Percentiles rank a stretch among this genome's conserved stretches.
Evolutionary conservation across 1,140 invertebrate genomes (phyloP).

Genomic region (Penaeus vannamei): DNA sequence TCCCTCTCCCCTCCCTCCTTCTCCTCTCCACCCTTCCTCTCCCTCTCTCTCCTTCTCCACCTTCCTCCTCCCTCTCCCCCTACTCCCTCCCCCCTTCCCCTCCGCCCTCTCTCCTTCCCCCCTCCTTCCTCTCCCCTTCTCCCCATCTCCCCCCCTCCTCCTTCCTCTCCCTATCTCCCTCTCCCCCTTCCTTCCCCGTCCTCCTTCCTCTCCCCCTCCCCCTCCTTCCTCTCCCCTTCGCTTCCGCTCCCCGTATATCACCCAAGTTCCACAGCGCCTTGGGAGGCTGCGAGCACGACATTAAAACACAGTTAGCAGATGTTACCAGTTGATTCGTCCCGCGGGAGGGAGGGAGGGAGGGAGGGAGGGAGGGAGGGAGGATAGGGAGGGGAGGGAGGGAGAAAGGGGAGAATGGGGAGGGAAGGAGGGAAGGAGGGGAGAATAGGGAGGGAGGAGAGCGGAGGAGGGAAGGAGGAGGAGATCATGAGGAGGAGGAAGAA

Average conservation of each 20-base stretch:
- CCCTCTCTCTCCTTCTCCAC: not conserved
- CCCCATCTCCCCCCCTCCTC: not conserved
- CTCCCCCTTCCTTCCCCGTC: not conserved
- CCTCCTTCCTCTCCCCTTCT: not conserved
- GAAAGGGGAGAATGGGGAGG: not conserved
- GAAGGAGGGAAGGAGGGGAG: not conserved
- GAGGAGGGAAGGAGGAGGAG: not conserved
- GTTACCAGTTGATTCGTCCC: no score
- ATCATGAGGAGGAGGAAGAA: constrained; percentile 14
- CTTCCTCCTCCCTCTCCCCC: not conserved
- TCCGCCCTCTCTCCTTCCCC: not conserved
- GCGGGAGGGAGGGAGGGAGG: not conserved
- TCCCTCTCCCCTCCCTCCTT: constrained; percentile 32
- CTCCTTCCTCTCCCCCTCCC: not conserved
- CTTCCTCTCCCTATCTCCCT: not conserved
- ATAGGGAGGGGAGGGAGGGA: not conserved
- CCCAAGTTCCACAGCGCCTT: not conserved
- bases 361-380: no score
- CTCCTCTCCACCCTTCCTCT: no score
- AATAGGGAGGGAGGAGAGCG: not conserved
- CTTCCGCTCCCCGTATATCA: no score
- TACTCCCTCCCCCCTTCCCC: not conserved
- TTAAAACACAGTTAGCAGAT: not conserved
- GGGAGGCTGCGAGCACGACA: not conserved
- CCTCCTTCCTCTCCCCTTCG: no score